phyloP scores from a whole-genome alignment of 2,888 invertebrate genomes.

The Eutolmus rufibarbis region DNA sequence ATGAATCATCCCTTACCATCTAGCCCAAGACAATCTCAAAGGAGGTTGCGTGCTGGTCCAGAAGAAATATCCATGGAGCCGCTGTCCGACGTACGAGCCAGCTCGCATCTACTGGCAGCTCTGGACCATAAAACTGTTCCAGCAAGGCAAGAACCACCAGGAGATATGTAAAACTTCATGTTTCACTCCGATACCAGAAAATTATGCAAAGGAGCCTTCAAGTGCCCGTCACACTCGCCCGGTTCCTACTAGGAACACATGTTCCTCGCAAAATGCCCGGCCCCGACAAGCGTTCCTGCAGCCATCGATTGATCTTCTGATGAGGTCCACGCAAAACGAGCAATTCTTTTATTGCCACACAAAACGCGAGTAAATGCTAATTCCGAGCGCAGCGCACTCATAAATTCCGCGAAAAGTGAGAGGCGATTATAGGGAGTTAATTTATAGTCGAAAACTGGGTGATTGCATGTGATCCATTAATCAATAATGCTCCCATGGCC shows the following conservation, averaged over 20 bases:
- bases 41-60: not conserved
- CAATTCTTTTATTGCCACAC: conserved; percentile 30
- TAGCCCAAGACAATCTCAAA: not conserved
- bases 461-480: conserved; percentile 47
- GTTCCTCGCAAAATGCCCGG: conserved; percentile 31
- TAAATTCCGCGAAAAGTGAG: conserved; percentile 39
- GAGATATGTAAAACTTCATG: conserved; percentile 45
- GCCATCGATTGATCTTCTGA: conserved; percentile 20
- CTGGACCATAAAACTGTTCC: conserved; percentile 14
- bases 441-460: conserved; percentile 46
- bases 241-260: conserved; percentile 44
- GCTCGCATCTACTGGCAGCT: not conserved
- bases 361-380: conserved; percentile 44
- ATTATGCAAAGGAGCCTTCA: conserved; percentile 34
- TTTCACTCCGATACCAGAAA: conserved; percentile 36
- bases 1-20: not conserved
- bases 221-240: conserved; percentile 14
- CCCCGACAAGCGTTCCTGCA: conserved; percentile 37
- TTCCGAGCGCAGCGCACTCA: conserved; percentile 13
- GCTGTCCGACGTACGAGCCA: not conserved
- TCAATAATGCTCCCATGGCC: conserved; percentile 39
- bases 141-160: conserved; percentile 42
- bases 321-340: not conserved
- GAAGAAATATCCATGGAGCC: not conserved
- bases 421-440: conserved; percentile 44